Evolutionary conservation across 2,113 vertebrate genomes (phyloP), one percentile per base, ranked within the genome.

Genomic region (Poecilia latipinna): DNA sequence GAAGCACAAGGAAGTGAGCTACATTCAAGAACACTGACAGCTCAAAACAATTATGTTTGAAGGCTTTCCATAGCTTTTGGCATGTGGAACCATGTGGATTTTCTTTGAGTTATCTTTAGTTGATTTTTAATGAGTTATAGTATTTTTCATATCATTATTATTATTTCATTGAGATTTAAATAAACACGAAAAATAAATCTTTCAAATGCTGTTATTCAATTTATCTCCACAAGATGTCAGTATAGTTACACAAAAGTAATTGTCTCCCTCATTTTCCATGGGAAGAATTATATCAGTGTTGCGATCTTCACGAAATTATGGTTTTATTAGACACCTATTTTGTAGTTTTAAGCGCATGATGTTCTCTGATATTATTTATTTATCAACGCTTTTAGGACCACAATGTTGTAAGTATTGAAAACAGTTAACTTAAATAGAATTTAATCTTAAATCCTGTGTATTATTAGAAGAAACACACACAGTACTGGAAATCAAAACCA

Each of bases 161-260:
- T 4, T 15, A 13, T 48, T 31, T 62, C 19, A 2, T 29, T 62
- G 15, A 15, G 4, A 29, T 6, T 7, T 29, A 29, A 12, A 28
- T 13, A 61, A 28, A 13, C 35, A 37, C 2, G 35, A 37, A 3
- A 24, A 24, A 65, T 22, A 22, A 32, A 15, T 15, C 19, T 10
- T 17, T 26, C 26, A 57, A 60, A 44, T 1, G 63, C 4, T 48
- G 70, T 64, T 17, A 12, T 48, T 8, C 37, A 44, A 33, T 33
- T 44, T 62, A 28, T 51, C 13, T 28, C 86, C 92, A 86, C 78
- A 69, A 89, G 92, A 77, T 88, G 92, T 88, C 90, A 87, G 77
- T 82, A 67, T 75, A 82, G 62, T 19, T 17, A 42, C 71, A 86
- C 67, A 77, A 72, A 24, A 76, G 13, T 3, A 57, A 11, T 24